Base-by-base conservation (phyloP, 2,888 invertebrate genomes). In the Carpatolechia fugitivella region DNA sequence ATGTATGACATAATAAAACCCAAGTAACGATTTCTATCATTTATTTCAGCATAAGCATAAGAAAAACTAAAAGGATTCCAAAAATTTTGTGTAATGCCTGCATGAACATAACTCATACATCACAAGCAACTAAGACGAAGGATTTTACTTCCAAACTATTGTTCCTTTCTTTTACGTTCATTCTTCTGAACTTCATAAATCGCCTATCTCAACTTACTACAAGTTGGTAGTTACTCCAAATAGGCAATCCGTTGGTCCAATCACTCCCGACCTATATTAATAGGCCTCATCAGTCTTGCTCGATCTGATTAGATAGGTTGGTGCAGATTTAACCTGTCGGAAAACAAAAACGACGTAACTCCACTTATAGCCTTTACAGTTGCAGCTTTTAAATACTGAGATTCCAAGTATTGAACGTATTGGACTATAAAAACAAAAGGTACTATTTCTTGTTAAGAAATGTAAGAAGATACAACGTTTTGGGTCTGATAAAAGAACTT, bases 211-310 rank as follows among this genome's bases (percentile, higher is more conserved):
- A 44, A 52, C 56, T 35, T 46, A 58, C 59, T 62, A 54, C 53
- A 58, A 49, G 56, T 52, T 41, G 35, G 52, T 40, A 36, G 20
- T 31, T 41, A 52, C 41, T 52, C 31, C 36, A 52, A 72, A 67
- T 68, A 69, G 70, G 65, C 75, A 72, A 78, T 76, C 76, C 69
- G 63, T 68, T 68, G 67, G 69, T 68, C 71, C 80, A 83, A 85
- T 83, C 80, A 77, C 72, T 74, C 67, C 69, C 70, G 63, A 68
- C 70, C 62, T 56, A 64, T 74, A 82, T 80, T 81, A 84, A 85
- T 85, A 82, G 63, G 64, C 61, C 68, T 68, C 72, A 85, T 85
- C 82, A 75, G 69, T 85, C 82, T 78, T 67, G 59, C 58, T 58
- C 66, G 63, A 71, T 69, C 76, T 80, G 82, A 84, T 85, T 80